Evolutionary conservation across 1,140 invertebrate genomes (phyloP).

Genomic region (Vollenhovia emeryi): DNA sequence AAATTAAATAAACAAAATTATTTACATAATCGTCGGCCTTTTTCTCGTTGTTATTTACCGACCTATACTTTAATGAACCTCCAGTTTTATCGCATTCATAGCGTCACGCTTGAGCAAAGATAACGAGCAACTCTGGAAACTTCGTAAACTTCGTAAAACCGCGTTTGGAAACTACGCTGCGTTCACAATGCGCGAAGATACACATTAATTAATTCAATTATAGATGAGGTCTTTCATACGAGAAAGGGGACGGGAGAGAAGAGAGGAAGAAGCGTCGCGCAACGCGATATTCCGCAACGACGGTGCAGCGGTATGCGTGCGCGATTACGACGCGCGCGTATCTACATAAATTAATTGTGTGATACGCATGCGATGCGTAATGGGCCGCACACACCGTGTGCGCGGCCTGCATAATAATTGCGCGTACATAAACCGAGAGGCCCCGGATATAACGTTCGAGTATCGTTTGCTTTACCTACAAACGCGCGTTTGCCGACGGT

Average conservation of each 20-base stretch:
- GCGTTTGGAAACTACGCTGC: neutral
- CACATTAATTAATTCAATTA: conserved; percentile 51
- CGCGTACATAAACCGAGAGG: conserved; percentile 55
- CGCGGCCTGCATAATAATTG: conserved; percentile 64
- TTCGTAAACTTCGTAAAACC: neutral
- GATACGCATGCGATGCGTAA: conserved; percentile 58
- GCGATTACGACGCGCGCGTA: conserved; percentile 11
- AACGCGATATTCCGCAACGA: conserved; percentile 3
- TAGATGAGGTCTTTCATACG: conserved; percentile 13
- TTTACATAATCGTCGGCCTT: neutral
- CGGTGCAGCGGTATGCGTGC: neutral
- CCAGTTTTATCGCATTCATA: neutral
- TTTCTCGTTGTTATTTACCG: too few relatives aligned
- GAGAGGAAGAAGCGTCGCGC: neutral
- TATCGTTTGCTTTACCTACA: conserved; percentile 64
- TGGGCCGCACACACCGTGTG: conserved; percentile 48
- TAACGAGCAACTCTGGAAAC: neutral
- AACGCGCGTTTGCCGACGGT: conserved; percentile 53
- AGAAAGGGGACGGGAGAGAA: neutral
- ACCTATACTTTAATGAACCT: neutral
- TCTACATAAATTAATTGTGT: conserved; percentile 62
- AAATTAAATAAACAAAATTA: neutral
- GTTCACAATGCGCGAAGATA: neutral
- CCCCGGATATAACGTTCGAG: conserved; percentile 50
- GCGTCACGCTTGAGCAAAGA: neutral